These are phyloP conservation scores for Anguilla obscura DNA, from an alignment of 2,797 vertebrate species.

Conservation along the genomic window DNA sequence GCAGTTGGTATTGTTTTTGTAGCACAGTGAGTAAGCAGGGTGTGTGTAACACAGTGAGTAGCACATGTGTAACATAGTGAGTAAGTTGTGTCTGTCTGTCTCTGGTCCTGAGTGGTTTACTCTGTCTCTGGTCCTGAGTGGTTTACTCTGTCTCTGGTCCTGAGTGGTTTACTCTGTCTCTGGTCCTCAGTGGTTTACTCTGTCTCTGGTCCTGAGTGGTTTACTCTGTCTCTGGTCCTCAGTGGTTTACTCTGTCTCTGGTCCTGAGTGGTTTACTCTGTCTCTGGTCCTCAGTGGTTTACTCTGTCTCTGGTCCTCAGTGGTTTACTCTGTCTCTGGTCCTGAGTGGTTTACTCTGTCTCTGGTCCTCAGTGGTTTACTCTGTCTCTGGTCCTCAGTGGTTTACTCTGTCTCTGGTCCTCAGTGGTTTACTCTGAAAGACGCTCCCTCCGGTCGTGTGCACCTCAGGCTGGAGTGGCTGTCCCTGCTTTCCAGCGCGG, in stretches of 20 bases:
- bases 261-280: neutral
- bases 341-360: too few relatives aligned
- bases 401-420: constrained; percentile 27
- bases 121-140: constrained; percentile 74
- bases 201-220: constrained; percentile 45
- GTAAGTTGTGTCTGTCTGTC: constrained; percentile 8
- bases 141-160: constrained; percentile 69
- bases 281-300: constrained; percentile 78
- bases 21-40: neutral
- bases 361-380: too few relatives aligned
- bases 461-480: constrained; percentile 89
- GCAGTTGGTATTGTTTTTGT: neutral
- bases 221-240: constrained; percentile 33
- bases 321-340: too few relatives aligned
- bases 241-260: constrained; percentile 82
- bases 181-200: constrained; percentile 79
- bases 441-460: constrained; percentile 76
- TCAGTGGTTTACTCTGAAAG: constrained; percentile 88
- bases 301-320: constrained; percentile 55
- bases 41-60: neutral
- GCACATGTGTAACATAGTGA: neutral
- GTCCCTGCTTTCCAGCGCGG: constrained; percentile 70
- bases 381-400: too few relatives aligned
- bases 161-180: constrained; percentile 8
- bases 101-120: constrained; percentile 79